Percentiles rank a stretch among this genome's conserved stretches.
These are phyloP conservation scores for Sarcophaga carnaria DNA, from an alignment of 2,888 invertebrate species.

Conservation along the genomic window DNA sequence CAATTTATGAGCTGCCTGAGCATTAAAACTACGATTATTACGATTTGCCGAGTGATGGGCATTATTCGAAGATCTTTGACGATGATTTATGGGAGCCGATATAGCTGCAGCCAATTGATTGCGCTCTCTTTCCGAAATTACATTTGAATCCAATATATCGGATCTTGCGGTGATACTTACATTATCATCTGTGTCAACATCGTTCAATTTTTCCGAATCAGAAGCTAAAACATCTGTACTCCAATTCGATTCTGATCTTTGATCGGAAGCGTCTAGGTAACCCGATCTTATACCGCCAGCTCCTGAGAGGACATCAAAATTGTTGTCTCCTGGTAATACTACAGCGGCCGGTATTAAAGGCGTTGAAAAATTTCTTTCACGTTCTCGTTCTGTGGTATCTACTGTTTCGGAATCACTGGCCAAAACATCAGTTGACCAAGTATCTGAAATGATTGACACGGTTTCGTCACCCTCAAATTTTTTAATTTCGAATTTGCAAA, in stretches of 20 bases:
- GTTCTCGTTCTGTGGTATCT: slow-evolving; percentile 89
- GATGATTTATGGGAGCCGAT: slow-evolving; percentile 57
- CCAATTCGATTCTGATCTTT: slow-evolving; percentile 98
- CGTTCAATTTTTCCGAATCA: slow-evolving; percentile 94
- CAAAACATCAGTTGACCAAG: slow-evolving; percentile 99
- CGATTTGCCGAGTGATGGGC: slow-evolving; percentile 44
- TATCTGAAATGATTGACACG: slow-evolving; percentile 97
- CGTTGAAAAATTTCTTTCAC: slow-evolving; percentile 83
- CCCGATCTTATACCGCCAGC: slow-evolving; percentile 76
- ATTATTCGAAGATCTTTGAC: slow-evolving; percentile 68
- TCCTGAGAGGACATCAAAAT: slow-evolving; percentile 78
- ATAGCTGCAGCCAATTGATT: slow-evolving; percentile 71
- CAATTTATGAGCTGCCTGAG: slow-evolving; percentile 52
- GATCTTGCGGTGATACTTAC: slow-evolving; percentile 88
- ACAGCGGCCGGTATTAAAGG: slow-evolving; percentile 82
- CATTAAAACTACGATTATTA: slow-evolving; percentile 48
- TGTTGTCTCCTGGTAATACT: slow-evolving; percentile 81
- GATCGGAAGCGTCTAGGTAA: slow-evolving; percentile 91
- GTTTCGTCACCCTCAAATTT: slow-evolving; percentile 95
- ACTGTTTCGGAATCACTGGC: slow-evolving; percentile 98
- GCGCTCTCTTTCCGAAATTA: slow-evolving; percentile 78
- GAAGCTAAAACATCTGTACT: slow-evolving; percentile 97
- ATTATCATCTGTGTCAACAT: slow-evolving; percentile 87
- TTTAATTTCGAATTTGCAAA: slow-evolving; percentile 98
- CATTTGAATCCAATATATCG: slow-evolving; percentile 88